Percentiles rank a stretch among this genome's conserved stretches.
Evolutionary conservation across 2,888 invertebrate genomes (phyloP).

Genomic region (Odontocerum albicorne): DNA sequence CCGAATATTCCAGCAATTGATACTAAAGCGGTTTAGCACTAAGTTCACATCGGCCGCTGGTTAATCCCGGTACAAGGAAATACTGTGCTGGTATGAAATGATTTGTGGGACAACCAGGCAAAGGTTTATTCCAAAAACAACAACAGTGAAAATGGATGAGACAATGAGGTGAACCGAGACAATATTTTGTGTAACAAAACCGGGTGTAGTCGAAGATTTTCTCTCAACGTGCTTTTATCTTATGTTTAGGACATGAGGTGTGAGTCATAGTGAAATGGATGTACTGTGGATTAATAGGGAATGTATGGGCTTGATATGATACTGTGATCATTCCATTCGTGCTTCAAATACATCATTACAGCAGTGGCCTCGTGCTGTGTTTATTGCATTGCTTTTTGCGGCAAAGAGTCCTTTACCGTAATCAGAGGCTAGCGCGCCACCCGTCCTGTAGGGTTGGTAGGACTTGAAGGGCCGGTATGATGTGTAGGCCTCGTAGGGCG

Average conservation of each 20-base stretch:
- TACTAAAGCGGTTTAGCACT: too few species aligned
- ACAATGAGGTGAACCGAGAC: neutral
- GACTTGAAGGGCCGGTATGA: constrained; percentile 19
- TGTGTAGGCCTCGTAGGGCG: constrained; percentile 26
- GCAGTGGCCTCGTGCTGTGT: constrained; percentile 2
- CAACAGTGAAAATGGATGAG: neutral
- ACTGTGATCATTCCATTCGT: constrained; percentile 9
- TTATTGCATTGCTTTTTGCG: constrained; percentile 9
- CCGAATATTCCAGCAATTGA: too few species aligned
- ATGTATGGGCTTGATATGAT: too few species aligned
- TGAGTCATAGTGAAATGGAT: too few species aligned
- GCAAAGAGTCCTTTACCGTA: constrained; percentile 18
- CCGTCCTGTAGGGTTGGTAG: constrained; percentile 31
- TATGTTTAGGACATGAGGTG: too few species aligned
- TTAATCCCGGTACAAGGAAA: too few species aligned
- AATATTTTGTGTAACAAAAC: too few species aligned
- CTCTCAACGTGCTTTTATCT: too few species aligned
- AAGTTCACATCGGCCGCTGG: too few species aligned
- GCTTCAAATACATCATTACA: constrained; percentile 1
- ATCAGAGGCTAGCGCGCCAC: constrained; percentile 18
- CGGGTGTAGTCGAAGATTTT: too few species aligned
- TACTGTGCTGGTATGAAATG: constrained; percentile 11
- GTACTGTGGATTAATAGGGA: too few species aligned
- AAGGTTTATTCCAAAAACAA: neutral
- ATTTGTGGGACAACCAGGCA: constrained; percentile 14